Conservation (phyloP, 2,797 vertebrate species). For the Florisuga fusca region DNA sequence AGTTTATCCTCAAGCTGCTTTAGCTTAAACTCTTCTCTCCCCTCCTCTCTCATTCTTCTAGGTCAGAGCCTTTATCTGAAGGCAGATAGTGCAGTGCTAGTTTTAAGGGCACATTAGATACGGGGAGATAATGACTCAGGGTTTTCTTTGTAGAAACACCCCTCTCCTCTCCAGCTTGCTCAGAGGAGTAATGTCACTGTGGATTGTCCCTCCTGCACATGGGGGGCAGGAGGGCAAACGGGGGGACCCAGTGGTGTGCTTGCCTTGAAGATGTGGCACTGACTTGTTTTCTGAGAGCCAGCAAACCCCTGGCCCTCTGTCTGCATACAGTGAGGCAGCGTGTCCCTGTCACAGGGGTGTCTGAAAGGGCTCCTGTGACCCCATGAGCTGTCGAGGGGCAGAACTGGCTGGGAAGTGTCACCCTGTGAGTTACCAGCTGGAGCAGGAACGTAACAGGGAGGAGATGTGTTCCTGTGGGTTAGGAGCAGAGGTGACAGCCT, state of each 20-base stretch:
- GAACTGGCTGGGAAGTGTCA: neutral
- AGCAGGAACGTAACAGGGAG: neutral
- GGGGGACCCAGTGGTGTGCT: neutral
- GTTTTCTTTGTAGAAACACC: neutral
- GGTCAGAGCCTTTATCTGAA: slow-evolving; percentile 20
- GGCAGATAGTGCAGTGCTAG: neutral
- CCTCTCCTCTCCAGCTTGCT: neutral
- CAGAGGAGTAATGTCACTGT: neutral
- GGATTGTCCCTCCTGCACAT: neutral
- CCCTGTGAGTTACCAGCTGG: neutral
- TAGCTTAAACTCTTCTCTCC: slow-evolving; percentile 6
- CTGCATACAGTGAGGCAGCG: fast-evolving
- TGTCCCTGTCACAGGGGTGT: neutral
- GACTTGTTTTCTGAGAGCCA: neutral
- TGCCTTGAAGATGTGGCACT: neutral
- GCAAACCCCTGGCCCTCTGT: fast-evolving
- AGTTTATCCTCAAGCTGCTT: slow-evolving; percentile 55
- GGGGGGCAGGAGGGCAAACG: neutral
- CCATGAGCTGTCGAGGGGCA: fast-evolving
- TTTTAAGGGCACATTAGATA: neutral
- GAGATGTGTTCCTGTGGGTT: neutral
- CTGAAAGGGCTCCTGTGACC: neutral
- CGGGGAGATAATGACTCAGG: neutral
- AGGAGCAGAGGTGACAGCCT: neutral
- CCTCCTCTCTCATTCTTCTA: neutral